Evolutionary conservation across 2,888 invertebrate genomes (phyloP).

Genomic region (Eulithis testata): DNA sequence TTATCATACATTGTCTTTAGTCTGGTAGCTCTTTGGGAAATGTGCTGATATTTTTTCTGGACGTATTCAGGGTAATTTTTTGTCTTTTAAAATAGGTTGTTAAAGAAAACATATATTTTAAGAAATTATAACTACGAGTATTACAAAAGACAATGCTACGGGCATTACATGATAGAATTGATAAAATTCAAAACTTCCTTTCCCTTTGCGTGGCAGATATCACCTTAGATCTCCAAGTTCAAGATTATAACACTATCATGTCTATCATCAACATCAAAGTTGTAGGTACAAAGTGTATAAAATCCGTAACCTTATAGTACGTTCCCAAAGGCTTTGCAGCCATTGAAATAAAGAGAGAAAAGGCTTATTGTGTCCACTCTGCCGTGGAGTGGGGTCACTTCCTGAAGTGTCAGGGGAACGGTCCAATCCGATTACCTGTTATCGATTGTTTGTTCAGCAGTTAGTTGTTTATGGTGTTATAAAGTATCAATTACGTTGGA

Average conservation of each 20-base stretch:
- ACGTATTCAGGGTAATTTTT: too few species aligned
- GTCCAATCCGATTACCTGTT: constrained; percentile 67
- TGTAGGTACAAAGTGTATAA: not conserved
- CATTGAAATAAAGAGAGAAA: constrained; percentile 50
- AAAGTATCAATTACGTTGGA: constrained; percentile 12
- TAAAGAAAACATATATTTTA: too few species aligned
- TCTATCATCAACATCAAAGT: not conserved
- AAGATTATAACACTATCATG: too few species aligned
- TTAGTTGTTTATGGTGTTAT: constrained; percentile 24
- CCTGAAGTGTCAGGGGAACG: constrained; percentile 65
- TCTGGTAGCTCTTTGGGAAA: constrained; percentile 23
- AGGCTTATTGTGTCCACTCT: constrained; percentile 68
- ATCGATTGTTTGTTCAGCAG: constrained; percentile 64
- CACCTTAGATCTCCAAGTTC: too few species aligned
- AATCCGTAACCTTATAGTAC: constrained; percentile 3
- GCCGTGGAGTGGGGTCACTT: constrained; percentile 71
- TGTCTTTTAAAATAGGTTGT: too few species aligned
- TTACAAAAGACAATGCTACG: too few species aligned
- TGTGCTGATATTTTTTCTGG: not conserved
- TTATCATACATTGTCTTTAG: constrained; percentile 33
- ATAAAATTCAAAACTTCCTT: too few species aligned
- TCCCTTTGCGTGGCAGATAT: too few species aligned
- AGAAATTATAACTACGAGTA: too few species aligned
- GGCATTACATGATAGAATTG: too few species aligned
- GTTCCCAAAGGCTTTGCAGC: constrained; percentile 16